Evolutionary conservation across 2,113 vertebrate species (phyloP).

Genomic region (Saimiri boliviensis): DNA sequence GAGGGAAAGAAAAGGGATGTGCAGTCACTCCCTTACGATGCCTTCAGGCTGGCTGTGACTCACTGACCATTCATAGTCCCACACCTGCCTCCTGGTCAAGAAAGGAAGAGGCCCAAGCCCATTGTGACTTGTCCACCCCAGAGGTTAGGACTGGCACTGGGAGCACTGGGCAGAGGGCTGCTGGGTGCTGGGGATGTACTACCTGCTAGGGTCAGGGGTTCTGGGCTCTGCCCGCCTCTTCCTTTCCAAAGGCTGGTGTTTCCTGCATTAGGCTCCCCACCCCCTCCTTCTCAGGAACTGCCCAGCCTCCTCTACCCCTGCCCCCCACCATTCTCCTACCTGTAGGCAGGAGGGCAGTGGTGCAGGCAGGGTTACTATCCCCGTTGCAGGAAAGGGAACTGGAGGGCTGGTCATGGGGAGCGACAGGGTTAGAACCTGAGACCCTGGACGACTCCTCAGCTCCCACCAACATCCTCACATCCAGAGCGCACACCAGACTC

Average conservation of each 20-base stretch:
- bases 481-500: background rate
- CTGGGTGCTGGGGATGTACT: background rate
- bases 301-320: background rate
- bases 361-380: background rate
- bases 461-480: background rate
- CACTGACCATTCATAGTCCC: background rate
- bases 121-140: background rate
- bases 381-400: background rate
- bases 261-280: background rate
- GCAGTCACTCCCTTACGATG: background rate
- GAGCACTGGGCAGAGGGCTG: background rate
- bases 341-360: background rate
- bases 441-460: background rate
- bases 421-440: background rate
- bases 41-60: background rate
- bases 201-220: background rate
- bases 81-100: background rate
- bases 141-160: background rate
- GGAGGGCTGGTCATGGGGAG: background rate
- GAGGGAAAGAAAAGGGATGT: background rate
- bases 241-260: background rate
- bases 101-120: background rate
- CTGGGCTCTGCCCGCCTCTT: background rate
- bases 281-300: background rate
- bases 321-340: accelerated